Conservation (phyloP, 2,797 vertebrate species). For the Menidia menidia region DNA sequence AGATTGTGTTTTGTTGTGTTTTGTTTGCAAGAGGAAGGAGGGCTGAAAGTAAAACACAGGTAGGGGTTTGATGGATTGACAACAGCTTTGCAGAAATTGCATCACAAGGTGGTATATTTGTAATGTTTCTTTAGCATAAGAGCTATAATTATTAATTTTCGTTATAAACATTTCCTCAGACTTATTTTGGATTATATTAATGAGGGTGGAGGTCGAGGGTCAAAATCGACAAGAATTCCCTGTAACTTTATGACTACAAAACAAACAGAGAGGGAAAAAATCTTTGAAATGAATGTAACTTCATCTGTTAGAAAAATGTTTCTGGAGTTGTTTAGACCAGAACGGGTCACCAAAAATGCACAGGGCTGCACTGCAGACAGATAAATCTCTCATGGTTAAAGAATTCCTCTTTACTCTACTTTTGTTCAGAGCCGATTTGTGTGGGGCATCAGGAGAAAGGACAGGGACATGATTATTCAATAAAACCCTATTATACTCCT, state of each 20-base stretch:
- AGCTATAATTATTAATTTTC: slow-evolving; percentile 16
- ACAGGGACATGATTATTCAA: slow-evolving; percentile 87
- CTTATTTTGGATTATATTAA: slow-evolving; percentile 5
- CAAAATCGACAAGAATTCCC: background rate
- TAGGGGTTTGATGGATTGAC: slow-evolving; percentile 54
- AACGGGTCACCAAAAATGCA: slow-evolving; percentile 33
- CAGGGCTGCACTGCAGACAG: slow-evolving; percentile 13
- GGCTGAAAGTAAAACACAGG: slow-evolving; percentile 60
- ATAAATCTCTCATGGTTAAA: slow-evolving; percentile 45
- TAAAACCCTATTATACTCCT: slow-evolving; percentile 91
- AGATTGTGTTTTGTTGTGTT: slow-evolving; percentile 59
- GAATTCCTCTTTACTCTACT: slow-evolving; percentile 73
- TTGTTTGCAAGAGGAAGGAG: slow-evolving; percentile 66
- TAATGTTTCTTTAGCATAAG: slow-evolving; percentile 19
- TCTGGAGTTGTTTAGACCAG: slow-evolving; percentile 27
- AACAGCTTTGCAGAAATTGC: slow-evolving; percentile 60
- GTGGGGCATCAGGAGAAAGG: slow-evolving; percentile 69
- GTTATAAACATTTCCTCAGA: slow-evolving; percentile 16
- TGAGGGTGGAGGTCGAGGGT: too few relatives aligned
- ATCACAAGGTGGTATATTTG: slow-evolving; percentile 48
- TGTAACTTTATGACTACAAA: slow-evolving; percentile 12
- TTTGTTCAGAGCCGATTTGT: slow-evolving; percentile 71
- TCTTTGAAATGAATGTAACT: background rate
- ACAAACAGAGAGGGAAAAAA: slow-evolving; percentile 7
- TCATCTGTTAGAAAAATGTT: slow-evolving; percentile 23